Evolutionary conservation across 2,113 vertebrate genomes (phyloP), one percentile per base, ranked within the genome.

Genomic region (Mixornis gularis): DNA sequence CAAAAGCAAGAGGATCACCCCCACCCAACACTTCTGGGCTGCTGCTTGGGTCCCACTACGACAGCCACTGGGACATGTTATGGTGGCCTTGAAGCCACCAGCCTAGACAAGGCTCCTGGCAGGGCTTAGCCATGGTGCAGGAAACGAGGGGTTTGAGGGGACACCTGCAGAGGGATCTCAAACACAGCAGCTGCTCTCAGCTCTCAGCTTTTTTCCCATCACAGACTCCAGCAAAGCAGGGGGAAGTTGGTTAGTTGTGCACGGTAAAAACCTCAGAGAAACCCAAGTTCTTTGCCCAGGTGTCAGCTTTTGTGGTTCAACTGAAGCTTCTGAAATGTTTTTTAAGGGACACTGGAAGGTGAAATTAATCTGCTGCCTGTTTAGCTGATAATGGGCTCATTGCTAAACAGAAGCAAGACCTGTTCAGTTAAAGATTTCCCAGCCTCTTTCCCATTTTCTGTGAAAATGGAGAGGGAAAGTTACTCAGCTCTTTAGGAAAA

Each of bases 361-460:
- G 17, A 90, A 34, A 85, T 85, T 32, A 58, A 62, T 32, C 66
- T 77, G 63, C 82, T 87, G 43, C 46, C 60, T 55, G 16, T 58
- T 74, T 16, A 81, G 52, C 48, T 89, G 81, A 79, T 87, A 91
- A 87, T 6, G 12, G 46, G 36, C 19, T 76, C 62, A 52, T 32
- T 55, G 53, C 87, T 82, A 58, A 93, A 76, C 29, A 85, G 48
- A 87, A 71, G 18, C 43, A 66, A 82, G 79, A 76, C 17, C 53
- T 72, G 76, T 41, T 93, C 53, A 76, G 74, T 91, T 90, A 94
- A 94, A 93, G 13, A 90, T 88, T 96, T 49, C 59, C 79, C 71
- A 79, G 82, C 40, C 53, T 69, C 66, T 30, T 56, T 86, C 53
- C 68, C 17, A 55, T 55, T 58, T 72, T 51, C 55, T 38, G 29